Conservation (phyloP, 2,888 invertebrate species). For the Yponomeuta sedellus region DNA sequence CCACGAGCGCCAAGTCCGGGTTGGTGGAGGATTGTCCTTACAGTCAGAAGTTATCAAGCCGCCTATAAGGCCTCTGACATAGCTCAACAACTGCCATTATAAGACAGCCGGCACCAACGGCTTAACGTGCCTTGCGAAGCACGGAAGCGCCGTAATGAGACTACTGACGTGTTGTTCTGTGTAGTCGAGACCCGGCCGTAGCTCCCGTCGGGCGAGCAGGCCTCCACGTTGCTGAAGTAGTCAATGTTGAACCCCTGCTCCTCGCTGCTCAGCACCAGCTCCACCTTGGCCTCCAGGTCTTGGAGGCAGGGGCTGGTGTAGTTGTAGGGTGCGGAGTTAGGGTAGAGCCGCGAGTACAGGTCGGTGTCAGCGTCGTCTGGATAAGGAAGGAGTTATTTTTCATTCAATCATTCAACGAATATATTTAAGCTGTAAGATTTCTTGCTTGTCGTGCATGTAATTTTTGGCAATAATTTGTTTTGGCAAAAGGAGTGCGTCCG, state of each 20-base stretch:
- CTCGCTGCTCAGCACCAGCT: slow-evolving; percentile 39
- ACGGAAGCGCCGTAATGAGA: not conserved
- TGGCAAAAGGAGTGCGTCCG: too few relatives aligned
- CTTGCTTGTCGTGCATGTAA: too few relatives aligned
- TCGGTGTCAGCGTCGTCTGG: slow-evolving; percentile 49
- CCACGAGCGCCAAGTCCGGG: too few relatives aligned
- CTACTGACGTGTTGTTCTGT: slow-evolving; percentile 46
- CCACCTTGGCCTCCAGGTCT: slow-evolving; percentile 32
- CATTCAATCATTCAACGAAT: too few relatives aligned
- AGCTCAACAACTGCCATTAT: too few relatives aligned
- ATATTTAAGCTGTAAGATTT: too few relatives aligned
- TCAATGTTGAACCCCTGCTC: slow-evolving; percentile 51
- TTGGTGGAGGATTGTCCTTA: too few relatives aligned
- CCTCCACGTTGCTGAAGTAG: slow-evolving; percentile 36
- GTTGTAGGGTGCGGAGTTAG: slow-evolving; percentile 44
- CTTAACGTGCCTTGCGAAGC: too few relatives aligned
- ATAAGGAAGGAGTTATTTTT: slow-evolving; percentile 4
- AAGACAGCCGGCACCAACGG: too few relatives aligned
- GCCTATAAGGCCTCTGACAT: too few relatives aligned
- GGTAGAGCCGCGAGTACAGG: slow-evolving; percentile 40
- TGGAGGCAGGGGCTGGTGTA: slow-evolving; percentile 55
- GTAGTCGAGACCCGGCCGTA: slow-evolving; percentile 38
- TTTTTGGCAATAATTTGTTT: too few relatives aligned
- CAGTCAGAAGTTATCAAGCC: too few relatives aligned
- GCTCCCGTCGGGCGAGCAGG: slow-evolving; percentile 58